Percentiles rank a stretch among this genome's conserved stretches.
phyloP scores from a whole-genome alignment of 2,113 vertebrate species.

The Epinephelus lanceolatus region DNA sequence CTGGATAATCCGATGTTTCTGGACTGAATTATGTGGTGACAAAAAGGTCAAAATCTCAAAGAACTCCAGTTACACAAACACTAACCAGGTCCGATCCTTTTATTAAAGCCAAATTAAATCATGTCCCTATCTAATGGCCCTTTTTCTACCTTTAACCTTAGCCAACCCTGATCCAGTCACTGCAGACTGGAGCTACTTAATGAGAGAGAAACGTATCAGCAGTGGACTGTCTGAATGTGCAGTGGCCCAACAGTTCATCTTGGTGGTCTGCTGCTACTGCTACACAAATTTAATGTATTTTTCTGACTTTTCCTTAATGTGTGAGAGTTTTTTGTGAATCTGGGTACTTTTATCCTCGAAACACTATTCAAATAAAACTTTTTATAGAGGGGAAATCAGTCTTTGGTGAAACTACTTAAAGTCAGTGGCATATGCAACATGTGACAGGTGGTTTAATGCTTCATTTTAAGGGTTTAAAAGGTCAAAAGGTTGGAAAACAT shows the following conservation, averaged over 20 bases:
- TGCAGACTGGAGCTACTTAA: background rate
- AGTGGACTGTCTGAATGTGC: background rate
- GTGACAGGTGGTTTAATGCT: background rate
- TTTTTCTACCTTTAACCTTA: conserved; percentile 6
- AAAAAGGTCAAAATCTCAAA: background rate
- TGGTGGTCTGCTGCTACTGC: background rate
- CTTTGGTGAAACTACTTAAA: background rate
- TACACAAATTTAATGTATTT: background rate
- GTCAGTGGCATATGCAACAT: background rate
- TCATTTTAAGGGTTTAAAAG: background rate
- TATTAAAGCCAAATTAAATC: conserved; percentile 26
- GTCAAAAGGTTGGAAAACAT: background rate
- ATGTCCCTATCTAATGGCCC: background rate
- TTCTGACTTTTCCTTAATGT: background rate
- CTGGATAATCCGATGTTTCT: background rate
- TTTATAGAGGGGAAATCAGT: background rate
- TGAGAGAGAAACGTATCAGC: background rate
- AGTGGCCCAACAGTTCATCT: background rate
- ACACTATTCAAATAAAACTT: background rate
- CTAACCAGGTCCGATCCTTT: background rate
- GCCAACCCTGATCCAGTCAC: background rate
- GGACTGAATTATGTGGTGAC: background rate
- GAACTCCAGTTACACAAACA: conserved; percentile 15
- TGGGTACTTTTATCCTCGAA: background rate
- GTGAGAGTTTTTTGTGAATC: background rate